Base-by-base conservation (phyloP, 2,888 invertebrate genomes). In the Clanis bilineata region DNA sequence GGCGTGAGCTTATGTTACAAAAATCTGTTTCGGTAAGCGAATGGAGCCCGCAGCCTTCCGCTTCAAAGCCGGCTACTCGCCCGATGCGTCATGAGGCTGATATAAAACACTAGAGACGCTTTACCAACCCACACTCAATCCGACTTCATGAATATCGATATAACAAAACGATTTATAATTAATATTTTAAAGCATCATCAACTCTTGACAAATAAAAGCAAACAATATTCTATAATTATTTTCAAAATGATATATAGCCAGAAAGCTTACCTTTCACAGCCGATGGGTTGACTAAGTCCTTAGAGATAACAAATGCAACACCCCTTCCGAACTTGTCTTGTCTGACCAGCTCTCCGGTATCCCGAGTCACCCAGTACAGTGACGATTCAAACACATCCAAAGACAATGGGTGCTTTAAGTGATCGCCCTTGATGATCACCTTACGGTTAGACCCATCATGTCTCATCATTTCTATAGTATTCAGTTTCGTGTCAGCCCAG, bases 281-380 rank as follows among this genome's bases (percentile, higher is more conserved):
- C 18, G 97, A 96, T 0, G 98, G 97, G 82, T 96, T 96, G 68
- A 96, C 94, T 62, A 99, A 93, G 78, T 98, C 96, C 72, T 95
- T 95, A 64, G 97, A 95, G 22, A 99, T 93, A 1, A 95, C 93
- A 54, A 96, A 96, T 43, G 97, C 96, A 64, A 98, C 97, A 10
- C 98, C 98, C 56, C 98, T 93, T 0, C 99, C 99, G 88, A 99
- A 99, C 92, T 99, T 99, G 85, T 99, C 98, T 83, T 98, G 98
- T 23, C 95, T 94, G 56, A 97, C 93, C 5, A 99, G 91, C 76
- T 98, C 97, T 0, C 98, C 98, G 0, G 96, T 95, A 73, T 97
- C 96, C 60, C 96, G 93, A 0, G 98, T 97, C n/a, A 97, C 94
- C 98, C 98, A 99, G 88, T 96, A 99, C 70, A 99, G 81, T 63